Evolutionary conservation across 2,797 vertebrate species (phyloP).

Genomic region (Peromyscus attwateri): DNA sequence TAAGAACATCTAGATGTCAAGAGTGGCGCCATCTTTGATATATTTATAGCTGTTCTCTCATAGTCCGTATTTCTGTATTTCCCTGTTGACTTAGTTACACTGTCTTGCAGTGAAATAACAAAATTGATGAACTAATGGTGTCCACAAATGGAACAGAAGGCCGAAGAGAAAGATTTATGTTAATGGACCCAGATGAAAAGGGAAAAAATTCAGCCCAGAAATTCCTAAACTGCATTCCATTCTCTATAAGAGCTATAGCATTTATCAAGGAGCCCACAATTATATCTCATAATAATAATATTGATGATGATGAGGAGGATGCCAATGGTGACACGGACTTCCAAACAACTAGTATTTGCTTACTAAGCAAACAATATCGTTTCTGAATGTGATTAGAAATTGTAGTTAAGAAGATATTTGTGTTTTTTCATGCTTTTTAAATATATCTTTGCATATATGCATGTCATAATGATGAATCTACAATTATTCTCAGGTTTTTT

Average conservation of each 20-base stretch:
- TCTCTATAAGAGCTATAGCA: background rate
- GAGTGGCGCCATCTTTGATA: background rate
- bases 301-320: background rate
- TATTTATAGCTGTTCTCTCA: background rate
- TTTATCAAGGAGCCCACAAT: background rate
- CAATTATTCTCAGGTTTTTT: background rate
- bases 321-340: background rate
- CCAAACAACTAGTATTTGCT: conserved; percentile 13
- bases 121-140: conserved; percentile 40
- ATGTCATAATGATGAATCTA: background rate
- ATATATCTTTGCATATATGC: background rate
- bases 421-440: background rate
- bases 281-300: background rate
- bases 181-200: background rate
- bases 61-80: background rate
- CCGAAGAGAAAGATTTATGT: conserved; percentile 39
- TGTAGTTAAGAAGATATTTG: conserved; percentile 36
- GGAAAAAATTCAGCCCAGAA: background rate
- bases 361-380: background rate
- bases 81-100: background rate
- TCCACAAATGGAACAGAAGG: background rate
- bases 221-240: conserved; percentile 35
- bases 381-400: conserved; percentile 20
- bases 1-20: background rate
- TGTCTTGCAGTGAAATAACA: conserved; percentile 32